phyloP scores from a whole-genome alignment of 35 echinoderm and acorn worm species.

The Nesometra sesokonis region DNA sequence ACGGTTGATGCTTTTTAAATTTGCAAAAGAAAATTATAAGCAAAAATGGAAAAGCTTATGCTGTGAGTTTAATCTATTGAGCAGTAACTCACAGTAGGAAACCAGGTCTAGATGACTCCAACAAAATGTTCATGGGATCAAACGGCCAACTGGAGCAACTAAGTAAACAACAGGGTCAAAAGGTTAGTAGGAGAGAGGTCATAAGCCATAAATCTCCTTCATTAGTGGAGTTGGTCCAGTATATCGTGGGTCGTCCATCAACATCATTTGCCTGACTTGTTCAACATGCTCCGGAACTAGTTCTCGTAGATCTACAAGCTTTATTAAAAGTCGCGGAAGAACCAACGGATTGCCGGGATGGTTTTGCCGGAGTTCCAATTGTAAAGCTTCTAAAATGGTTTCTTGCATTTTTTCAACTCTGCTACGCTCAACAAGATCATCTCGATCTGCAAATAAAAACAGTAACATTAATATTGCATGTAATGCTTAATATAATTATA shows the following conservation, averaged over 20 bases:
- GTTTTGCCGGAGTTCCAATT: constrained; percentile 81
- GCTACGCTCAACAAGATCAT: constrained; percentile 71
- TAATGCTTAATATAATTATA: too few species aligned
- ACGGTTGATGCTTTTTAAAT: too few species aligned
- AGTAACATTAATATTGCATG: neutral
- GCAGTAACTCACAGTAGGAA: too few species aligned
- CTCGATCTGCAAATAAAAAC: constrained; percentile 48
- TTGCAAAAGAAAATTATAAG: too few species aligned
- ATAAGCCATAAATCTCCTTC: constrained; percentile 89
- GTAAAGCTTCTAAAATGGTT: constrained; percentile 76
- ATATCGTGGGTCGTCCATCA: constrained; percentile 55
- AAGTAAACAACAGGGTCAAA: too few species aligned
- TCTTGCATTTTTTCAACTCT: constrained; percentile 94
- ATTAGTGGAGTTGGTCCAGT: constrained; percentile 79
- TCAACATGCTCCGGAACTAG: constrained; percentile 92
- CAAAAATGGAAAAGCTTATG: too few species aligned
- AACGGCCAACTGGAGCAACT: too few species aligned
- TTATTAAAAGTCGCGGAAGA: constrained; percentile 58
- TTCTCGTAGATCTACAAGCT: constrained; percentile 83
- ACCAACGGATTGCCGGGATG: constrained; percentile 57
- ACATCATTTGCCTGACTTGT: constrained; percentile 81
- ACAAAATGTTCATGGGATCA: too few species aligned
- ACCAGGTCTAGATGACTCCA: too few species aligned
- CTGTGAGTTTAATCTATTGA: too few species aligned
- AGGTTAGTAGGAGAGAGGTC: neutral